These are phyloP conservation scores for Pedicia rivosa DNA, from an alignment of 2,888 invertebrate species.

Conservation along the genomic window DNA sequence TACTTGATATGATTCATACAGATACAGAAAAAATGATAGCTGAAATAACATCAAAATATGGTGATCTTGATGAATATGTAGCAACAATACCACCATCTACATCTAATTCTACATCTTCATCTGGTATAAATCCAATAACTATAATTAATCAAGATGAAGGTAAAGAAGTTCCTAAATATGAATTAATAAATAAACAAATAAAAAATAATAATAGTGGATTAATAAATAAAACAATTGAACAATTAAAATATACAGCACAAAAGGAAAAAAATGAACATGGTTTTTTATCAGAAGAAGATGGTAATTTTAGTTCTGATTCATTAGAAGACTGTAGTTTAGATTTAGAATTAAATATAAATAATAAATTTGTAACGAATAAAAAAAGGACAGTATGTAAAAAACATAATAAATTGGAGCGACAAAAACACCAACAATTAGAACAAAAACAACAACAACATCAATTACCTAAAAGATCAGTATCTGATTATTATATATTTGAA, in stretches of 20 bases:
- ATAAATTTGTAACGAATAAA: conserved; percentile 12
- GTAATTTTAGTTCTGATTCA: conserved; percentile 65
- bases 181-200: conserved; percentile 24
- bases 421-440: too few relatives aligned
- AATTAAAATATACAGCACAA: conserved; percentile 4
- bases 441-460: conserved; percentile 23
- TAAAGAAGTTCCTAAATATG: conserved; percentile 19
- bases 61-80: conserved; percentile 39
- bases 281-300: conserved; percentile 36
- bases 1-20: conserved; percentile 42
- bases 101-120: not conserved
- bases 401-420: conserved; percentile 36
- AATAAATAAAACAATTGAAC: conserved; percentile 5
- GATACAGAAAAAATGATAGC: conserved; percentile 50
- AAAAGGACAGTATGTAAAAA: conserved; percentile 21
- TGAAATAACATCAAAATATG: conserved; percentile 45
- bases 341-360: conserved; percentile 33
- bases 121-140: not conserved
- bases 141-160: conserved; percentile 10
- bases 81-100: too few relatives aligned
- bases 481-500: conserved; percentile 60
- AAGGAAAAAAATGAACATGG: conserved; percentile 11
- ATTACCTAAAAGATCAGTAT: conserved; percentile 50
- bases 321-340: conserved; percentile 52
- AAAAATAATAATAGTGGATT: conserved; percentile 7